Conservation (phyloP, 2,888 invertebrate genomes). For the Morpho deidamia region DNA sequence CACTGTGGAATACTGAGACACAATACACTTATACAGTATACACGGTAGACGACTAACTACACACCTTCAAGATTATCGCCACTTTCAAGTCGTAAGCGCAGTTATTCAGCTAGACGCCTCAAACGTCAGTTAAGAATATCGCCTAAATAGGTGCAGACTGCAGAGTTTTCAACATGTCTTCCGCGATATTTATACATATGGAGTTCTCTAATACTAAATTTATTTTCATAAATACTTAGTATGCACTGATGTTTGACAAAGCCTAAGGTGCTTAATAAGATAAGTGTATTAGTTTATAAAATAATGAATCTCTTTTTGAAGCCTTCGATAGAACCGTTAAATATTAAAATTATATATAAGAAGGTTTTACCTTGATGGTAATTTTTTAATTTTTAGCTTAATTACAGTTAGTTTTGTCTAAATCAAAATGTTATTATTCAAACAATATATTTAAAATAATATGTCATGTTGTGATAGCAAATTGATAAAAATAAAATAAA, state of each 20-base stretch:
- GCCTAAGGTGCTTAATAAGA: too few relatives aligned
- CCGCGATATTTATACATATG: constrained; percentile 6
- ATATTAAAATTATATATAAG: too few relatives aligned
- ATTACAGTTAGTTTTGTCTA: too few relatives aligned
- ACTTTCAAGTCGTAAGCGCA: constrained; percentile 32
- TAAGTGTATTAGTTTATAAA: too few relatives aligned
- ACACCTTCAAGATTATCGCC: constrained; percentile 36
- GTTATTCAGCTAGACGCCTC: constrained; percentile 28
- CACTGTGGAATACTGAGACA: constrained; percentile 25
- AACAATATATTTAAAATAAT: too few relatives aligned
- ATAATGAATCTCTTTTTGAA: too few relatives aligned
- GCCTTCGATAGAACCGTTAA: too few relatives aligned
- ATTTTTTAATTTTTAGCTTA: too few relatives aligned
- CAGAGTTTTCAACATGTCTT: not conserved
- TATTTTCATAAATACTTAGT: not conserved
- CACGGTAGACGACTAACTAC: constrained; percentile 34
- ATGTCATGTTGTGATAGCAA: too few relatives aligned
- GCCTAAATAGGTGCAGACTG: constrained; percentile 3
- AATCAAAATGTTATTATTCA: too few relatives aligned
- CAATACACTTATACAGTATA: constrained; percentile 12
- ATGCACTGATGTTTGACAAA: not conserved
- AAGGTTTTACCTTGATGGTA: too few relatives aligned
- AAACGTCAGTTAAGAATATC: constrained; percentile 34
- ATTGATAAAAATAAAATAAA: too few relatives aligned
- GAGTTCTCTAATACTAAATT: not conserved